Percentiles rank a stretch among this genome's conserved stretches.
Conservation (phyloP, 2,113 vertebrate genomes). For the Malaclemys terrapin region DNA sequence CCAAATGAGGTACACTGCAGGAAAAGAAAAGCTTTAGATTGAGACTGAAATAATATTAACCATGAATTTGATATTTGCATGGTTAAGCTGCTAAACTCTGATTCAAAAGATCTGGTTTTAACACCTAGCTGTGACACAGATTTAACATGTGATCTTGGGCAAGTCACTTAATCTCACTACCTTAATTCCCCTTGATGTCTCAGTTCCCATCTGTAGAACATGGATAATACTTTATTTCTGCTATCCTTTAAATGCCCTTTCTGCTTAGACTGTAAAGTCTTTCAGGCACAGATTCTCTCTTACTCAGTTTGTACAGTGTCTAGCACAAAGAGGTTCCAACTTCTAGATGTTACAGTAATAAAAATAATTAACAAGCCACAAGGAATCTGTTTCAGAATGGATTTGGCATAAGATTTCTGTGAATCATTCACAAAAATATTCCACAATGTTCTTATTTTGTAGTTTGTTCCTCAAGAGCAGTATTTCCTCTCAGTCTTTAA, state of each 20-base stretch:
- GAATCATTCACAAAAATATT: not conserved
- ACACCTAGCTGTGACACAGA: not conserved
- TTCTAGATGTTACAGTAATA: not conserved
- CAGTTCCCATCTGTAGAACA: not conserved
- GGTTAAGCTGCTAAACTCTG: not conserved
- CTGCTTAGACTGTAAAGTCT: not conserved
- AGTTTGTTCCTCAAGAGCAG: not conserved
- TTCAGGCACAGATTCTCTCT: not conserved
- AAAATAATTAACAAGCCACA: not conserved
- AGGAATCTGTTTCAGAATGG: not conserved
- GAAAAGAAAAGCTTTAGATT: not conserved
- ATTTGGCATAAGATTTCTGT: not conserved
- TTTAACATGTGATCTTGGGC: accelerated
- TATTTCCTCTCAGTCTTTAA: not conserved
- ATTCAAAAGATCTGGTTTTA: not conserved
- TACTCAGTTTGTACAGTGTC: not conserved
- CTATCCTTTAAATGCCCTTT: not conserved
- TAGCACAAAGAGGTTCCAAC: not conserved
- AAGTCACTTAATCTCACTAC: not conserved
- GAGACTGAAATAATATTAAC: not conserved
- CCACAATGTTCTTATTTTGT: not conserved
- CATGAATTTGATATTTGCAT: not conserved
- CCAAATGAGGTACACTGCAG: not conserved
- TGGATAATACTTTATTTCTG: not conserved
- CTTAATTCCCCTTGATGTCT: not conserved